These are phyloP conservation scores for Chionodraco myersi DNA, from an alignment of 2,113 vertebrate genomes.

Conservation along the genomic window DNA sequence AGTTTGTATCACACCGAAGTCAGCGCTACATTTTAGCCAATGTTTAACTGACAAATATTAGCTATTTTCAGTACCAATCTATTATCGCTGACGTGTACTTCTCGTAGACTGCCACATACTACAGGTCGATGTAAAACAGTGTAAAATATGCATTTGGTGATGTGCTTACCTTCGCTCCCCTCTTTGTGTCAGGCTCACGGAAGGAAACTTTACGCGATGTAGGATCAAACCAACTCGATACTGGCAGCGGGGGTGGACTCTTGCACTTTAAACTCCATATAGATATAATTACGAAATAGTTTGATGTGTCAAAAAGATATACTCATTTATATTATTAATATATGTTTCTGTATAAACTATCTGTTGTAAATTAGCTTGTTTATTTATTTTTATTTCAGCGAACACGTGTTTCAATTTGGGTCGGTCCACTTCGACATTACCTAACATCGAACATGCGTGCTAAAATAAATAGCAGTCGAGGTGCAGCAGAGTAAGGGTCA, in stretches of 20 bases:
- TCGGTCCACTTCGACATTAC: constrained; percentile 22
- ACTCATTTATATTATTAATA: fast-evolving
- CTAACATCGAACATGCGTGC: constrained; percentile 17
- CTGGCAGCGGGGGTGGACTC: background rate
- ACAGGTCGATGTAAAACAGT: background rate
- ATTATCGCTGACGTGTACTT: fast-evolving
- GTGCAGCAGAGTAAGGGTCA: constrained; percentile 71
- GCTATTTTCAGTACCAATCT: background rate
- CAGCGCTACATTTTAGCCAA: background rate
- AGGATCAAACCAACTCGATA: constrained; percentile 55
- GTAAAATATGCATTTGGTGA: background rate
- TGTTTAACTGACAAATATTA: background rate
- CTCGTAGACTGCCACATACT: constrained; percentile 13
- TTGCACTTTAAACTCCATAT: too few relatives aligned
- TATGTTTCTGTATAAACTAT: fast-evolving
- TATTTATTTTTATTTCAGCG: background rate
- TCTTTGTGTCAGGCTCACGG: constrained; percentile 63
- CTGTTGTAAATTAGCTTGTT: too few relatives aligned
- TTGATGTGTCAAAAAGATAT: fast-evolving
- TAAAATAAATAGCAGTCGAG: constrained; percentile 45
- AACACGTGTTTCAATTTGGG: constrained; percentile 26
- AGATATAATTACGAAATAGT: fast-evolving
- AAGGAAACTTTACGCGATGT: constrained; percentile 75
- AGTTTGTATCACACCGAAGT: constrained; percentile 44
- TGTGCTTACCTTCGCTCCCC: constrained; percentile 67